A percentile compares a stretch with the other conserved stretches of the same genome.
These are phyloP conservation scores for Amiota minor DNA, from an alignment of 2,888 invertebrate species.

Conservation along the genomic window DNA sequence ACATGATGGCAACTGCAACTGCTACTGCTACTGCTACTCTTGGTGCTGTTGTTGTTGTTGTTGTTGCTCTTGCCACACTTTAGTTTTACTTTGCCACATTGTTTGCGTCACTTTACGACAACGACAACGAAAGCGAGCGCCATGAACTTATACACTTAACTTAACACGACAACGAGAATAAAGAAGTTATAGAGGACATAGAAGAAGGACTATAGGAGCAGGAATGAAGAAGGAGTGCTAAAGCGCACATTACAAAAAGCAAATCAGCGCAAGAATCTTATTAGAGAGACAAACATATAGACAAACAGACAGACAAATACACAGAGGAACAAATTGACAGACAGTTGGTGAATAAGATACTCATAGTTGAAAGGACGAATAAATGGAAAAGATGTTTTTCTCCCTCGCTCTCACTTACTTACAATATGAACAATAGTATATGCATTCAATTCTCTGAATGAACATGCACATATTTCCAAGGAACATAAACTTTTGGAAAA, in stretches of 20 bases:
- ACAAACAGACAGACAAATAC: constrained; percentile 1
- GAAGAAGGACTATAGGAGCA: neutral
- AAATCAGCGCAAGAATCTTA: constrained; percentile 21
- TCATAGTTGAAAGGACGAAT: neutral
- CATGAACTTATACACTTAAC: constrained; percentile 14
- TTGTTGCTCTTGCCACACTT: too few species aligned
- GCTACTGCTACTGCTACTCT: neutral
- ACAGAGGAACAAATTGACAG: neutral
- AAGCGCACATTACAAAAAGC: neutral
- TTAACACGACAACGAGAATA: neutral
- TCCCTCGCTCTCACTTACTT: neutral
- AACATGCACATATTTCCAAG: constrained; percentile 15
- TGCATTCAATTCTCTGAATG: neutral
- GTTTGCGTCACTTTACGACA: constrained; percentile 22
- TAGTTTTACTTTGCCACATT: constrained; percentile 12
- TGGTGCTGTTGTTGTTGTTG: too few species aligned
- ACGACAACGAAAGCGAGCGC: neutral
- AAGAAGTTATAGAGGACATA: neutral
- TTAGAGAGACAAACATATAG: neutral
- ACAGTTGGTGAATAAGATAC: neutral
- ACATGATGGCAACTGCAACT: neutral
- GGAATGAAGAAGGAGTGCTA: neutral
- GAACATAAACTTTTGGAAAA: constrained; percentile 27
- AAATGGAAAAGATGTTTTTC: neutral
- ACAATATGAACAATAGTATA: too few species aligned